Conservation (phyloP, 2,113 vertebrate species). For the Rallus limicola region DNA sequence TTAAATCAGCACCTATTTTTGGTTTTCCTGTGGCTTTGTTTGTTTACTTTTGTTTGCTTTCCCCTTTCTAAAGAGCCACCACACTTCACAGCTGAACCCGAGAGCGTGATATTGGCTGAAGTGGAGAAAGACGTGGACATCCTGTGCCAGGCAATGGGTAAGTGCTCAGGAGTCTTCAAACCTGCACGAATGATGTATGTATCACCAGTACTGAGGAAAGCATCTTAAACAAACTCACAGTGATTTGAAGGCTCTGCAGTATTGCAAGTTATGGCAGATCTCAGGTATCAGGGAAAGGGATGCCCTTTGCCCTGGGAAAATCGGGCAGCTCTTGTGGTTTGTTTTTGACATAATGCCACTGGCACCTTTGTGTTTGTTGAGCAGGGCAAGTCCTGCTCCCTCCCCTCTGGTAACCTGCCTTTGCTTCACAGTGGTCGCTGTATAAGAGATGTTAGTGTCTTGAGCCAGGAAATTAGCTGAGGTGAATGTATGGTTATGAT, state of each 20-base stretch:
- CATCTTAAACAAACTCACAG: fast-evolving
- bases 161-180: neutral
- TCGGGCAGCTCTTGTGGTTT: neutral
- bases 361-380: fast-evolving
- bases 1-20: neutral
- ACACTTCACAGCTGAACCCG: conserved; percentile 82
- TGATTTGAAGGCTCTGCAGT: neutral
- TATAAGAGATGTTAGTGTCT: neutral
- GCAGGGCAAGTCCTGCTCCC: neutral
- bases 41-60: neutral
- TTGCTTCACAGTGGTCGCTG: neutral
- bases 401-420: neutral
- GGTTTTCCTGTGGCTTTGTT: neutral
- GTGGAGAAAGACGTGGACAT: conserved; percentile 87
- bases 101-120: conserved; percentile 79
- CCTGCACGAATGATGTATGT: fast-evolving
- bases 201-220: neutral
- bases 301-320: neutral
- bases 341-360: neutral
- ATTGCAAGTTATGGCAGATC: neutral
- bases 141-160: conserved; percentile 88
- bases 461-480: neutral
- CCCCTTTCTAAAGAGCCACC: conserved; percentile 81
- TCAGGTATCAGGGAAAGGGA: neutral
- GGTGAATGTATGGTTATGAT: neutral